phyloP scores from a whole-genome alignment of 2,888 invertebrate species.

The Plutella xylostella region DNA sequence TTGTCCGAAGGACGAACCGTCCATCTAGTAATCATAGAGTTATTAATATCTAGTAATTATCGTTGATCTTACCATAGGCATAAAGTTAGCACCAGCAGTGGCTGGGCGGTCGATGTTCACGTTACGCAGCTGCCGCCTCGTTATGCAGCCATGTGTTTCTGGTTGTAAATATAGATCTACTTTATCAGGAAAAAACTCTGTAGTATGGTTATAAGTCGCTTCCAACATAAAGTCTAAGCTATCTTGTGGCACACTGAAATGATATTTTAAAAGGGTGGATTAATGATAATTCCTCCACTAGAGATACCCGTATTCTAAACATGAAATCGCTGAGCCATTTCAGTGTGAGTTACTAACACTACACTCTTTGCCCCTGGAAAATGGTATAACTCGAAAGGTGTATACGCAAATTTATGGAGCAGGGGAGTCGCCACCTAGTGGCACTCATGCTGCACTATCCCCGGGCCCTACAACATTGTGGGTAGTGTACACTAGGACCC shows the following conservation, averaged over 20 bases:
- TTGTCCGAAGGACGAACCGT: neutral
- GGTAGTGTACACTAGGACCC: neutral
- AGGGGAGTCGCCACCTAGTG: neutral
- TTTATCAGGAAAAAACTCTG: constrained; percentile 73
- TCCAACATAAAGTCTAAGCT: constrained; percentile 76
- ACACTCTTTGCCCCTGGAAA: neutral
- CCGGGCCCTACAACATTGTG: neutral
- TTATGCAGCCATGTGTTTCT: constrained; percentile 73
- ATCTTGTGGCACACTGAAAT: constrained; percentile 70
- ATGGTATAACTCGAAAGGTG: neutral
- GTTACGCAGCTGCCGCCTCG: constrained; percentile 78
- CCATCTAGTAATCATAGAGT: neutral
- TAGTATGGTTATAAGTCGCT: constrained; percentile 76
- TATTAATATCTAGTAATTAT: neutral
- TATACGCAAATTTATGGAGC: neutral
- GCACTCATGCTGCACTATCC: neutral
- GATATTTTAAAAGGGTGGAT: neutral
- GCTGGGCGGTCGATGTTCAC: neutral
- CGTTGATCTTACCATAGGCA: neutral
- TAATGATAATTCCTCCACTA: neutral
- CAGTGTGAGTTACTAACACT: neutral
- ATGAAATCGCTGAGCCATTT: neutral
- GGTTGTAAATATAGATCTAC: constrained; percentile 75
- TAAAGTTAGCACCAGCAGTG: neutral
- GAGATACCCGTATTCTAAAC: neutral